Evolutionary conservation across 1,140 invertebrate genomes (phyloP).

Genomic region (Chlorops oryzae): DNA sequence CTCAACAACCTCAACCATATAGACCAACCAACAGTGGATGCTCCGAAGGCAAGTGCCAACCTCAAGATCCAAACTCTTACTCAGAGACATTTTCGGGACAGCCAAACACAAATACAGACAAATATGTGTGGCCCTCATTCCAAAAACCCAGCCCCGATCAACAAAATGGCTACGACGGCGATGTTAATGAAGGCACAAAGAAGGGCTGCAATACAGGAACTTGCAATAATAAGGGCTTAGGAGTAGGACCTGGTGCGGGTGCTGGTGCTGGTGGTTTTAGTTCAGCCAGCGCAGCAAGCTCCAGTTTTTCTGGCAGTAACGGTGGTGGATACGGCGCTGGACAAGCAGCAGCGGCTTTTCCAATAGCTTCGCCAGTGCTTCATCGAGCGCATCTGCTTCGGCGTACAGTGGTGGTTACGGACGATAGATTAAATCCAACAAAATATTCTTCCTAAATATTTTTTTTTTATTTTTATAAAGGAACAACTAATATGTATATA

Average conservation of each 20-base stretch:
- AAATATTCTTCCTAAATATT: not conserved
- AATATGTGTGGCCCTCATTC: too few species aligned
- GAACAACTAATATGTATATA: constrained; percentile 1
- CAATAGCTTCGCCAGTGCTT: constrained; percentile 7
- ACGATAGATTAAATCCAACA: not conserved
- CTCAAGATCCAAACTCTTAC: too few species aligned
- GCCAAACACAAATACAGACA: too few species aligned
- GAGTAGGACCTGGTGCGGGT: not conserved
- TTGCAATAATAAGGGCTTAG: not conserved
- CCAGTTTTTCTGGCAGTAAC: not conserved
- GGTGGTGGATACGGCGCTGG: not conserved
- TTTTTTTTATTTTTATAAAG: not conserved
- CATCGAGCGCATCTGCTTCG: constrained; percentile 4
- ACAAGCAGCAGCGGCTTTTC: not conserved
- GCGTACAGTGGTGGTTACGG: not conserved
- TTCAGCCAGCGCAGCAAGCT: not conserved
- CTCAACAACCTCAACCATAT: too few species aligned
- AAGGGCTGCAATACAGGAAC: not conserved
- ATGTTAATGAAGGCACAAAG: not conserved
- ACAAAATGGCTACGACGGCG: not conserved
- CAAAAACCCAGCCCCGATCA: not conserved
- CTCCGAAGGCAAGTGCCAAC: too few species aligned
- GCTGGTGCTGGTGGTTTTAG: not conserved
- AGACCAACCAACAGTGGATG: too few species aligned
- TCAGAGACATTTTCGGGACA: too few species aligned